Evolutionary conservation across 2,113 vertebrate species (phyloP).

Genomic region (Anarrhichthys ocellatus): DNA sequence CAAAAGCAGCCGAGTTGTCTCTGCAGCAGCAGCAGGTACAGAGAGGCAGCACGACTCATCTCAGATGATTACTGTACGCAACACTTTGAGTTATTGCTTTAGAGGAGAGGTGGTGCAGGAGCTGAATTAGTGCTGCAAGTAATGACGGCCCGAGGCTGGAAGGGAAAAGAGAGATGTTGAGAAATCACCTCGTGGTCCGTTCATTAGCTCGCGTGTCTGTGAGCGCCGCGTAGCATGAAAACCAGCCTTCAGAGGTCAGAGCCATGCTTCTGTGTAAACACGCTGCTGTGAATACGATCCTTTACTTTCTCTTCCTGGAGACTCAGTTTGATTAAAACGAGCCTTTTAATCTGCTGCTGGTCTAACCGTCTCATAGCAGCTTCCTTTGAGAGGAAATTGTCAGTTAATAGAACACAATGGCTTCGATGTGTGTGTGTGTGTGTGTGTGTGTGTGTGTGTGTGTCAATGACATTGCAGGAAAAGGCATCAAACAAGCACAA

Average conservation of each 20-base stretch:
- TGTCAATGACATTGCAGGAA: constrained; percentile 50
- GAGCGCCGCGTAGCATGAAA: constrained; percentile 15
- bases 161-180: constrained; percentile 30
- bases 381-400: constrained; percentile 28
- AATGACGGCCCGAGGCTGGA: constrained; percentile 39
- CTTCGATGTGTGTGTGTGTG: constrained; percentile 31
- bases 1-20: background rate
- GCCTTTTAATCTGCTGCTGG: constrained; percentile 26
- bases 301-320: constrained; percentile 1
- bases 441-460: constrained; percentile 22
- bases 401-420: constrained; percentile 35
- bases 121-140: constrained; percentile 36
- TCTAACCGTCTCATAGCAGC: background rate
- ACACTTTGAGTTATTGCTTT: constrained; percentile 36
- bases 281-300: background rate
- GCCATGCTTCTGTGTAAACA: background rate
- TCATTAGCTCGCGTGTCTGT: constrained; percentile 27
- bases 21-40: constrained; percentile 17
- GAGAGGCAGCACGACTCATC: constrained; percentile 37
- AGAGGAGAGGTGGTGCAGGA: constrained; percentile 23
- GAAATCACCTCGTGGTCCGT: constrained; percentile 21
- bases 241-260: constrained; percentile 12
- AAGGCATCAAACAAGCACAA: constrained; percentile 60
- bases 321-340: background rate
- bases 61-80: constrained; percentile 30